Evolutionary conservation across 2,113 vertebrate species (phyloP), one percentile per base, ranked within the genome.

Genomic region (Melanostigma gelatinosum): DNA sequence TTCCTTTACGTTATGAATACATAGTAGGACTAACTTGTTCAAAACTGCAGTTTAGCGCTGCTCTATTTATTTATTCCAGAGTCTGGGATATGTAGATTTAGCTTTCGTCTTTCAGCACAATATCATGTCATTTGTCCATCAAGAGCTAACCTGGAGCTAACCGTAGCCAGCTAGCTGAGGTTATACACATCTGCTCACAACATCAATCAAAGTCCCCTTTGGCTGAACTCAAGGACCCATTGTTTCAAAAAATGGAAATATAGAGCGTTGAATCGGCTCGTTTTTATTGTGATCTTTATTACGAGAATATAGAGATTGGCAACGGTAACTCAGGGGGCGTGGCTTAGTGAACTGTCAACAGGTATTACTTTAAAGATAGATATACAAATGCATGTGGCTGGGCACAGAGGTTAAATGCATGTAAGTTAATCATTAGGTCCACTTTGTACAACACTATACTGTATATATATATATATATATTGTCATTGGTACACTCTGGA

Each of bases 401-500:
- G 36, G 22, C 36, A 60, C 34, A 58, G 27, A 15, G 16, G 55
- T 72, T 11, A 16, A 18, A 65, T 29, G 32, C 32, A 34, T 27
- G 46, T 38, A 57, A 24, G 13, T 4, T 44, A 57, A 71, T 20
- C 15, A 65, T 44, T 24, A 70, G 38, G 15, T 42, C 24, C 42
- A 32, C 72, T 62, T 61, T 74, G 70, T 36, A 5, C 18, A 5
- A 36, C 46, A 69, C 38, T 68, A 18, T 10, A 42, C 32, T 74
- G 38, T n/a, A n/a, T n/a, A n/a, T n/a, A n/a, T 2, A 18, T 38
- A 60, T 27, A 3, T 10, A 29, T 29, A 58, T 8, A 66, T 65
- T 77, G 66, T 77, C 46, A 64, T 29, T 58, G 79, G 79, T 72
- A 61, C 32, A 32, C 6, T 61, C 48, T 69, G 70, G 63, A 46